These are phyloP conservation scores for Stichopus horrens DNA, from an alignment of 53 echinoderm and acorn worm species.

Conservation along the genomic window DNA sequence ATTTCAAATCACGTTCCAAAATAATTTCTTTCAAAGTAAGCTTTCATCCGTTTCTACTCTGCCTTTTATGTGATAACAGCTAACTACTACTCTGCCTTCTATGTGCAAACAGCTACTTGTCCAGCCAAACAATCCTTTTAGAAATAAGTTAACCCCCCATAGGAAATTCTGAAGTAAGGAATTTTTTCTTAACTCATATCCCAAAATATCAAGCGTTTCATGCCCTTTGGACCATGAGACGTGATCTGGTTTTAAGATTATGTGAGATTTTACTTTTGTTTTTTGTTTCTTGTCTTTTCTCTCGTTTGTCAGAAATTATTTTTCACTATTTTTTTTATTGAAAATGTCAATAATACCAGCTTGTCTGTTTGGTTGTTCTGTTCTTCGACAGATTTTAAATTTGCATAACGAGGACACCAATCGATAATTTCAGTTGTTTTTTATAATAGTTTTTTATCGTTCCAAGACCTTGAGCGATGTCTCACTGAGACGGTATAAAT, in stretches of 20 bases:
- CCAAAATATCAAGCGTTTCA: background rate
- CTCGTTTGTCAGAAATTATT: background rate
- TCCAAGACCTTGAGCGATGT: background rate
- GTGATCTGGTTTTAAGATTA: background rate
- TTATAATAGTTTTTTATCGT: background rate
- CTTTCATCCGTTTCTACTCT: background rate
- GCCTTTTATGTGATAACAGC: too few relatives aligned
- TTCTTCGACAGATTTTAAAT: background rate
- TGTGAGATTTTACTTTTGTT: background rate
- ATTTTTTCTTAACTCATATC: background rate
- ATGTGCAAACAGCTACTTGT: background rate
- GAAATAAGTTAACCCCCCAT: background rate
- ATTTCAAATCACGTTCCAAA: background rate
- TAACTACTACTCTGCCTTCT: too few relatives aligned
- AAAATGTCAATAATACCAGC: conserved; percentile 15
- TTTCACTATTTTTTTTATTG: background rate
- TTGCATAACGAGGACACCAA: conserved; percentile 35
- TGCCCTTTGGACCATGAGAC: background rate
- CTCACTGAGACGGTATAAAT: too few relatives aligned
- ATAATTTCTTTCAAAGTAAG: background rate
- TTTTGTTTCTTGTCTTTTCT: background rate
- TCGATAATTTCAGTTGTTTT: background rate
- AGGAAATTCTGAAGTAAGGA: background rate
- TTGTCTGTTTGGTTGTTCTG: background rate
- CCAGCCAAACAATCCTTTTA: background rate